Evolutionary conservation across 2,888 invertebrate genomes (phyloP), one percentile per base, ranked within the genome.

Genomic region (Heliconius ethilla): DNA sequence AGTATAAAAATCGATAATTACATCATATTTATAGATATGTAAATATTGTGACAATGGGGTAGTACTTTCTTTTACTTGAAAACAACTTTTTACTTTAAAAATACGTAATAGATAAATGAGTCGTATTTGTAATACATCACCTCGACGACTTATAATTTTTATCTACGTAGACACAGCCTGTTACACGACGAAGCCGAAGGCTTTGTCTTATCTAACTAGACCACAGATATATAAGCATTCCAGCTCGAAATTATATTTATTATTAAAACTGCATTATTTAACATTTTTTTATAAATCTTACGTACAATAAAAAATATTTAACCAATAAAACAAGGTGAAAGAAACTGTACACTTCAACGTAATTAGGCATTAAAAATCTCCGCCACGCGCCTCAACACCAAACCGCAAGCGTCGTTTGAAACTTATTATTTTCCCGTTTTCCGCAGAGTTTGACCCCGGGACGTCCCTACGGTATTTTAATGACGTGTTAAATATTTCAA

Each of bases 391-490:
- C 73, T 76, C 70, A 51, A 82, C 79, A 82, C 79, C 80, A 81
- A 78, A 83, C 83, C 81, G 65, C 82, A 83, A 81, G 80, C 82
- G 29, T 51, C 65, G 74, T 74, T 74, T 77, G 79, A 77, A 81
- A 81, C 85, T 85, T 86, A 89, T 91, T 89, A 90, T 89, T 90
- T 90, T 89, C 88, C 88, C 88, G 87, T 89, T 91, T 91, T 92
- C 90, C 90, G 89, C 90, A 89, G 88, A 85, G 86, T 89, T 89
- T 91, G 90, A 90, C 89, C 90, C 86, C 86, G 80, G 67, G 76
- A 63, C 82, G 82, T 83, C 85, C 86, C 87, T 79, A 81, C 79
- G 82, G 84, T 83, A 86, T 87, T 85, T 86, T 91, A 91, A 92
- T 91, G 91, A 90, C 87, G 89, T 92, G 91, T 91, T 89, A 91